Evolutionary conservation across 2,797 vertebrate genomes (phyloP), one percentile per base, ranked within the genome.

Genomic region (Pantherophis vulpinus): DNA sequence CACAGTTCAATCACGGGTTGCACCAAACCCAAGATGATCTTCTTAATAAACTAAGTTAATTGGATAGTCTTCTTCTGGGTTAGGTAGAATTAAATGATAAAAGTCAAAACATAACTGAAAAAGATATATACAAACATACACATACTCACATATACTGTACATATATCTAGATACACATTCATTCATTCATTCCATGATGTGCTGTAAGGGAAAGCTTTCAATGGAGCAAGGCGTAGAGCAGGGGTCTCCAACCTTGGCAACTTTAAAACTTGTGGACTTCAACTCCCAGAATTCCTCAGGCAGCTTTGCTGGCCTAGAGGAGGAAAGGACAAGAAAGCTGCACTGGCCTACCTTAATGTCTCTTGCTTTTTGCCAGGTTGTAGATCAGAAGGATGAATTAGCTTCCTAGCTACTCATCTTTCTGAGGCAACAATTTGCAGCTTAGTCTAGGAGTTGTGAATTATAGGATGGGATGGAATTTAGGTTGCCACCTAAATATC

Each of bases 11-110:
- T 91, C 95, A 94, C 79, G 94, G 93, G 86, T 87, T 87, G 9
- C 90, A 94, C 93, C 56, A 94, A 95, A 88, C 91, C 86, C n/a
- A 94, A 95, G 13, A n/a, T 27, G 93, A 92, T 94, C 86, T 96
- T 96, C 5, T 90, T 89, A 93, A 94, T 95, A 88, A 94, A 92
- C 60, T 94, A 7, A 86, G 88, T 93, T 94, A 90, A 94, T 42
- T 86, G 74, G 58, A 27, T 90, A 91, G 90, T 63, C 92, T 95
- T 95, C 91, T 95, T 95, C 91, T 94, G 4, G 59, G 91, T 90
- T 59, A 94, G 95, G n/a, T 5, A 74, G 92, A 96, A 91, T 89
- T 93, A 90, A 55, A 23, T 79, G 59, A 11, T 86, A 93, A 92
- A 94, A 91, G 3, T 54, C 13, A 12, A 70, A 4, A 51, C 3